These are phyloP conservation scores for Rhynchotus rufescens DNA, from an alignment of 2,797 vertebrate species.

Conservation along the genomic window DNA sequence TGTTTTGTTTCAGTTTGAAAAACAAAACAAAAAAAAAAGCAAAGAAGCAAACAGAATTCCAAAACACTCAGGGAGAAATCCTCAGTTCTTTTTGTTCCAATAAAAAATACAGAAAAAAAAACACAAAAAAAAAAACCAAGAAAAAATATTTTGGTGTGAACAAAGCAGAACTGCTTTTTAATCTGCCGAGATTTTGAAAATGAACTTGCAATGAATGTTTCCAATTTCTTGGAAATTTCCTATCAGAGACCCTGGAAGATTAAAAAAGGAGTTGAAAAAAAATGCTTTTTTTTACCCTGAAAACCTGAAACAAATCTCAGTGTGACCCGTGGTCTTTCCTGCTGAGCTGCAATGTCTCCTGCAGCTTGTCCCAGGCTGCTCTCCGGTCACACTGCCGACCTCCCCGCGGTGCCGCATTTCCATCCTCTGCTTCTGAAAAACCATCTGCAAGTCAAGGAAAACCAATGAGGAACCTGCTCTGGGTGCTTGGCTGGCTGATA, in stretches of 20 bases:
- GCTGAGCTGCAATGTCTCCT: background rate
- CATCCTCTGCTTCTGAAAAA: background rate
- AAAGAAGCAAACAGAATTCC: too few relatives aligned
- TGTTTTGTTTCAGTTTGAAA: background rate
- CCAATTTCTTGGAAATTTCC: background rate
- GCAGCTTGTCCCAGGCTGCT: background rate
- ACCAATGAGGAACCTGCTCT: background rate
- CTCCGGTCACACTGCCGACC: background rate
- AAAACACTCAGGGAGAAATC: background rate
- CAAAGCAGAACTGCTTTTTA: background rate
- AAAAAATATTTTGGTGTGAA: background rate
- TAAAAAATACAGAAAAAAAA: background rate
- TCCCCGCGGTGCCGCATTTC: accelerated
- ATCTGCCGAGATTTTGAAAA: background rate
- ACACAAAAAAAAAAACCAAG: background rate
- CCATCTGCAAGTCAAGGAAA: accelerated
- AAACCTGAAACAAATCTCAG: accelerated
- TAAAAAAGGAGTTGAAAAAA: background rate
- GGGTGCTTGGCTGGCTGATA: background rate
- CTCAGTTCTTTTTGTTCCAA: background rate
- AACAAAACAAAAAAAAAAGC: background rate
- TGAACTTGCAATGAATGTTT: background rate
- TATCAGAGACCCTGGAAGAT: background rate
- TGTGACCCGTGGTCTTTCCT: background rate
- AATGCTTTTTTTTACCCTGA: background rate